Evolutionary conservation across 2,888 invertebrate species (phyloP), one percentile per base, ranked within the genome.

Genomic region (Philaethria dido): DNA sequence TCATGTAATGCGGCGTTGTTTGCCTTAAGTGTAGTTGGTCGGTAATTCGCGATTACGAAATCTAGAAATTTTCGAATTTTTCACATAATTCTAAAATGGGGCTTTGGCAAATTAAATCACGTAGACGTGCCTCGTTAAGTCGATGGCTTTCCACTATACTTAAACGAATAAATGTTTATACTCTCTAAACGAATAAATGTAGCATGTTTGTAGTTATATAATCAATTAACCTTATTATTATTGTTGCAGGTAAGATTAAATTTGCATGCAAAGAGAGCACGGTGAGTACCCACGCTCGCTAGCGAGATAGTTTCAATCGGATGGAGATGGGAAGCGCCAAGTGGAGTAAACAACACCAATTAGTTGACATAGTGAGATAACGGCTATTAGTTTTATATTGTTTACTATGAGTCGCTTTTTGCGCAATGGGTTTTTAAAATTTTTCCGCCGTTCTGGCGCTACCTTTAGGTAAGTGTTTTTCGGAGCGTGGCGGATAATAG

Each of bases 401-500:
- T 92, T 91, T 88, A 89, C 89, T 90, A 91, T 86, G 88, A 87
- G 81, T 81, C 78, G 82, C 86, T 92, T 60, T 92, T 60, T 92
- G 87, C 83, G 91, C 84, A 92, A 92, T 76, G 74, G 74, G 84
- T 92, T 92, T n/a, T 87, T 89, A 90, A 91, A 91, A 92, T 86
- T 89, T 87, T 88, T 87, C 90, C 89, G 88, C 88, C 81, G 85
- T 83, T 86, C 84, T 86, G 86, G 83, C 84, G 85, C 86, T 90
- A 86, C 89, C 88, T 90, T 91, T 92, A 86, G 85, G 82, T 92
- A 86, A 85, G 82, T 92, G 91, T 72, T 92, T 91, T 92, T 92
- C 91, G 92, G 92, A 92, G 92, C 92, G 92, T 92, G 86, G 89
- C 92, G 89, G 82, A 85, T 88, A 89, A 90, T 89, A 89, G 89